Evolutionary conservation across 2,888 invertebrate genomes (phyloP), one percentile per base, ranked within the genome.

Genomic region (Dasysyrphus tricinctus): DNA sequence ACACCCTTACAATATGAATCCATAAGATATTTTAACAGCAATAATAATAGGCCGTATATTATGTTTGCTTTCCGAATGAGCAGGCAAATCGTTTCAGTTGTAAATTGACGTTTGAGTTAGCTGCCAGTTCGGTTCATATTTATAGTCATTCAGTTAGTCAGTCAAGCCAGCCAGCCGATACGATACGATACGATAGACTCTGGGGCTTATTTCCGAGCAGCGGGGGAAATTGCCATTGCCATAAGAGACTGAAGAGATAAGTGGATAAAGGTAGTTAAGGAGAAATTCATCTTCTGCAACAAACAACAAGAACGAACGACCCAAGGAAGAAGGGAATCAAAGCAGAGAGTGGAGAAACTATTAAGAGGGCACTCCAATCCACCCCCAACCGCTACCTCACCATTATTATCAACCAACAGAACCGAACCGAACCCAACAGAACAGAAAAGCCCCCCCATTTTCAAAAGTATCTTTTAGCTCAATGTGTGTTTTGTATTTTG

Each of bases 41-140:
- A 84, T 80, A 88, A 84, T 80, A 88, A 83, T 83, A 83, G 80
- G 80, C 80, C 73, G 81, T 85, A 81, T 88, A 81, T 88, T 88
- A 88, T 89, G 88, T 88, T 88, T 89, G 88, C 88, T 89, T 88
- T 88, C 86, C 88, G 88, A 89, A 88, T 88, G 88, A 89, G 88
- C 80, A 88, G 89, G 88, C 88, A 88, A 89, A 88, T 89, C 88
- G 88, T 88, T 89, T 89, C 88, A 89, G 89, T 89, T 89, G 89
- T 89, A 89, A 89, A 89, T 89, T 89, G 89, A 89, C 89, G 88
- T 89, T 89, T 89, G 89, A 89, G 89, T 88, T 88, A 88, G 88
- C 87, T 88, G 88, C 88, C 84, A 88, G 88, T 88, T 88, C 88
- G 84, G 87, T 83, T 87, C 87, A 83, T 87, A 88, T 88, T 88